Evolutionary conservation across 2,888 invertebrate species (phyloP).

Genomic region (Dromius quadrimaculatus): DNA sequence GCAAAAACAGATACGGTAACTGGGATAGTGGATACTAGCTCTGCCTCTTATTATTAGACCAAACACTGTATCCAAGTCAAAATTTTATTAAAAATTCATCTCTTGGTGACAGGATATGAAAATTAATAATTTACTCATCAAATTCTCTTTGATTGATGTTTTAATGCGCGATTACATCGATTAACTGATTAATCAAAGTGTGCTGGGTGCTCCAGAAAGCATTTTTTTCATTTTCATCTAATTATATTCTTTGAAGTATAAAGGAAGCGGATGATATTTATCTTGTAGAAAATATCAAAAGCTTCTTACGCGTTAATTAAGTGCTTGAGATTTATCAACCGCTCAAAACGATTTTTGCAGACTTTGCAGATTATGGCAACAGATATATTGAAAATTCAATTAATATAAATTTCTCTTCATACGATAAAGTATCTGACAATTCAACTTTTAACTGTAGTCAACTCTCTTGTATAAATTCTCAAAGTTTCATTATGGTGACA

Average conservation of each 20-base stretch:
- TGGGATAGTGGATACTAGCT: too few relatives aligned
- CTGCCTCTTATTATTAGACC: too few relatives aligned
- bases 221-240: constrained; percentile 40
- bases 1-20: too few relatives aligned
- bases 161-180: not conserved
- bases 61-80: too few relatives aligned
- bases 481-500: not conserved
- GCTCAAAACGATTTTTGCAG: constrained; percentile 14
- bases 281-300: constrained; percentile 46
- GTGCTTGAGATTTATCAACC: constrained; percentile 34
- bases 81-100: too few relatives aligned
- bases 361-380: not conserved
- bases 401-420: too few relatives aligned
- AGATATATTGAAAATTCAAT: too few relatives aligned
- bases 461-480: not conserved
- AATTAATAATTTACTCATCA: too few relatives aligned
- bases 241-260: constrained; percentile 41
- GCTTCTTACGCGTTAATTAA: constrained; percentile 33
- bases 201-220: not conserved
- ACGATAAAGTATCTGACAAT: too few relatives aligned
- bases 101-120: too few relatives aligned
- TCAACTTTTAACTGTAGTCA: too few relatives aligned
- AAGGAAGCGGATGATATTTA: constrained; percentile 41
- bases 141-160: too few relatives aligned
- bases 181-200: constrained; percentile 10